Conservation (phyloP, 1,140 invertebrate genomes). For the Batillaria attramentaria region DNA sequence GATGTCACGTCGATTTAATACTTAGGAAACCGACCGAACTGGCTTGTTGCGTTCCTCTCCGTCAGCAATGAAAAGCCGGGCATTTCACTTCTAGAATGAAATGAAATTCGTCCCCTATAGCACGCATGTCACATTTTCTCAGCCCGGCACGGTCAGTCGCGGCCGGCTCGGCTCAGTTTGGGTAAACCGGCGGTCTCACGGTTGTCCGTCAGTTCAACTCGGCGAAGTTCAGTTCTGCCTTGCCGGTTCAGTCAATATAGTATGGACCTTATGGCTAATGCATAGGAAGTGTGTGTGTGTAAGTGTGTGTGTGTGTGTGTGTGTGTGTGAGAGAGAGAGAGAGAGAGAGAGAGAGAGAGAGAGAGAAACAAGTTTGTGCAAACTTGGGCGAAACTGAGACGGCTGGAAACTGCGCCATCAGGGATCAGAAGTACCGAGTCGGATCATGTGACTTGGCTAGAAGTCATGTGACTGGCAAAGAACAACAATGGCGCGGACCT, state of each 20-base stretch:
- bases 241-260: background rate
- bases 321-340: background rate
- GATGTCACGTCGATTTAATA: too few relatives aligned
- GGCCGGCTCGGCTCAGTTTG: too few relatives aligned
- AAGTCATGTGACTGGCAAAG: too few relatives aligned
- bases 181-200: too few relatives aligned
- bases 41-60: too few relatives aligned
- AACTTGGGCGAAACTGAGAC: background rate
- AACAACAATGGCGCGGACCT: too few relatives aligned
- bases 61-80: too few relatives aligned
- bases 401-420: background rate
- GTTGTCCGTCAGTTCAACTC: background rate
- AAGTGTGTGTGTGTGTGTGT: conserved; percentile 1
- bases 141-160: background rate
- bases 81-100: too few relatives aligned
- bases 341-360: background rate
- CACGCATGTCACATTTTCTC: conserved; percentile 2
- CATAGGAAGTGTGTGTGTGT: background rate
- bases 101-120: too few relatives aligned
- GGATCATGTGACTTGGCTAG: background rate
- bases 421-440: background rate
- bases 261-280: background rate
- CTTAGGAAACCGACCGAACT: too few relatives aligned
- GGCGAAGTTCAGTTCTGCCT: background rate
- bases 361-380: background rate